Conservation (phyloP, 2,113 vertebrate genomes). For the Ammodytes dubius region DNA sequence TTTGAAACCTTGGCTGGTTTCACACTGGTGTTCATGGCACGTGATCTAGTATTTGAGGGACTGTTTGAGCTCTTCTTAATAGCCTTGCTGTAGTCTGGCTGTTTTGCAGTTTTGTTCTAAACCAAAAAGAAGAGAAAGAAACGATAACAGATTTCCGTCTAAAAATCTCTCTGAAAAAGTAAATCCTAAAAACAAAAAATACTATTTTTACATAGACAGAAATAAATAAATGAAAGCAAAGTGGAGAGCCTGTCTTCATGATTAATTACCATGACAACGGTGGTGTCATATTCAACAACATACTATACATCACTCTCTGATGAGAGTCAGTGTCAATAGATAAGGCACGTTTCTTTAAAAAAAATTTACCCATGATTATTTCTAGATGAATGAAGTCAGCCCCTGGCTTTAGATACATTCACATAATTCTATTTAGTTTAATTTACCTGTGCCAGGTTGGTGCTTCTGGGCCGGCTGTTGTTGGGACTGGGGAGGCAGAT, state of each 20-base stretch:
- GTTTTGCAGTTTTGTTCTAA: conserved; percentile 60
- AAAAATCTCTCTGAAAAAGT: not conserved
- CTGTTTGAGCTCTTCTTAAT: conserved; percentile 49
- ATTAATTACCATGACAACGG: conserved; percentile 53
- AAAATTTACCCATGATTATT: conserved; percentile 35
- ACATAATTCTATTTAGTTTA: not conserved
- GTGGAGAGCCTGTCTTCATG: conserved; percentile 17
- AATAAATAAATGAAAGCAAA: conserved; percentile 27
- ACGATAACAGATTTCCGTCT: not conserved
- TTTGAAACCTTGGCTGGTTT: conserved; percentile 29
- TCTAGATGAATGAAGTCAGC: not conserved
- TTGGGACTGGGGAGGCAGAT: conserved; percentile 41
- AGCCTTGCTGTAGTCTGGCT: not conserved
- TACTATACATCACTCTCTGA: conserved; percentile 37
- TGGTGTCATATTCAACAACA: conserved; percentile 30
- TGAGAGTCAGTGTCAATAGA: conserved; percentile 29
- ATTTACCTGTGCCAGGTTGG: conserved; percentile 68
- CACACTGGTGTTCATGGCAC: conserved; percentile 2
- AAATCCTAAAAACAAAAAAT: not conserved
- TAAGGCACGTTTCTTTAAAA: not conserved
- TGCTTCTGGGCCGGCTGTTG: conserved; percentile 52
- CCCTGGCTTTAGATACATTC: not conserved
- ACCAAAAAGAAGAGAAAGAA: not conserved
- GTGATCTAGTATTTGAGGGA: conserved; percentile 23
- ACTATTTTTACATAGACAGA: not conserved